Evolutionary conservation across 2,888 invertebrate genomes (phyloP).

Genomic region (Pandemis corylana): DNA sequence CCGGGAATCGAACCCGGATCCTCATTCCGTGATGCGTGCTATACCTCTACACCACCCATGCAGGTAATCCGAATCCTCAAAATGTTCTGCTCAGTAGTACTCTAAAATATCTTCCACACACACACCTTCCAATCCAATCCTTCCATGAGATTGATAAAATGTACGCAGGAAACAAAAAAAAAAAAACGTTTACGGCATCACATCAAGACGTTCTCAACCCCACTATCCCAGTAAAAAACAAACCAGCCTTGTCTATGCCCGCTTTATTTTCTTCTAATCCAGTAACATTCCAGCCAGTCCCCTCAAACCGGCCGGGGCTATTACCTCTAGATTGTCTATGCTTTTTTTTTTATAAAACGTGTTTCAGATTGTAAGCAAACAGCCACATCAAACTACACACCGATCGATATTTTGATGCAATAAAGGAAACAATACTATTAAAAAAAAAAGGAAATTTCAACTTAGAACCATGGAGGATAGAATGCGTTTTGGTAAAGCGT

Average conservation of each 20-base stretch:
- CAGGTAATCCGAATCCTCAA: no score
- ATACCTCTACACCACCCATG: no score
- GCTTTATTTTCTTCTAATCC: conserved; percentile 40
- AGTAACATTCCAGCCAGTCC: conserved; percentile 38
- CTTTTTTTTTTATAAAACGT: conserved; percentile 36
- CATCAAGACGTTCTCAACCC: background rate
- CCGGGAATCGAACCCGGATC: no score
- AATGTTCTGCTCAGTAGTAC: background rate
- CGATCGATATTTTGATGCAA: conserved; percentile 40
- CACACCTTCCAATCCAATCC: background rate
- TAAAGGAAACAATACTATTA: conserved; percentile 22
- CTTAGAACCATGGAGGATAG: conserved; percentile 1
- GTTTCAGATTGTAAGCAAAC: conserved; percentile 37
- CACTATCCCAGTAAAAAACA: conserved; percentile 8
- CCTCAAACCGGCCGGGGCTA: conserved; percentile 39
- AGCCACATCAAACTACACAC: conserved; percentile 19
- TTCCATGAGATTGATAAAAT: background rate
- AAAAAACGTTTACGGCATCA: background rate
- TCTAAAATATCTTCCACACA: background rate
- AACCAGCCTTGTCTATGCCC: conserved; percentile 36
- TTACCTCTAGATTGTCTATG: conserved; percentile 39
- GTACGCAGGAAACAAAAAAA: background rate
- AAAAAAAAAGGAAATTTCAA: background rate
- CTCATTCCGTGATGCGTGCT: no score
- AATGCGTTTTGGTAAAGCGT: conserved; percentile 16